These are phyloP conservation scores for Solenopsis fugax DNA, from an alignment of 1,140 invertebrate genomes.

Conservation along the genomic window DNA sequence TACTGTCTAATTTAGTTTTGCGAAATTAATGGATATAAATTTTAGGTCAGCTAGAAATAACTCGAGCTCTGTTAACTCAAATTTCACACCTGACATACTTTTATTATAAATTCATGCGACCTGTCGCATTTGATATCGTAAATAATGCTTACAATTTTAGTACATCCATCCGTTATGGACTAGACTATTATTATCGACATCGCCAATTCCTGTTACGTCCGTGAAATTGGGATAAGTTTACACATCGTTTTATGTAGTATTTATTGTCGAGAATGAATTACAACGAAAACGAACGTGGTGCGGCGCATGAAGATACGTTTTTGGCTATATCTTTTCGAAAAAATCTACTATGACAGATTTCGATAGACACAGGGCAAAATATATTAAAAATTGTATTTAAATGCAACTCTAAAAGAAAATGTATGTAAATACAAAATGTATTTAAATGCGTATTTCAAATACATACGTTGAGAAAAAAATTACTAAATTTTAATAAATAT, in stretches of 20 bases:
- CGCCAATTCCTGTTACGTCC: neutral
- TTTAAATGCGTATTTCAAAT: no score
- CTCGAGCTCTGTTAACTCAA: neutral
- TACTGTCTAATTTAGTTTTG: neutral
- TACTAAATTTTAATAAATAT: no score
- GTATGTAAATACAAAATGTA: no score
- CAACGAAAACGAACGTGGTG: neutral
- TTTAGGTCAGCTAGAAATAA: neutral
- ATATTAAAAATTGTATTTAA: no score
- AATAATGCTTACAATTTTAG: constrained; percentile 15
- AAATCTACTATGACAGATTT: no score
- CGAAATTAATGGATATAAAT: constrained; percentile 8
- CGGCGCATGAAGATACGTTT: neutral
- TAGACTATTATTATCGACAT: neutral
- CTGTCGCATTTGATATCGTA: neutral
- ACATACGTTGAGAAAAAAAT: no score
- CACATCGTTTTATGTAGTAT: neutral
- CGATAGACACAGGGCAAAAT: no score
- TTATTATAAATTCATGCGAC: neutral
- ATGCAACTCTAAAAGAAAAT: no score
- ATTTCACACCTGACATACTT: neutral
- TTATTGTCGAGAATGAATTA: neutral
- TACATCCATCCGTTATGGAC: neutral
- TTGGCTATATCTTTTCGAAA: neutral
- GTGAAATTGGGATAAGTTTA: neutral